Evolutionary conservation across 2,797 vertebrate genomes (phyloP).

Genomic region (Clarias fuscus): DNA sequence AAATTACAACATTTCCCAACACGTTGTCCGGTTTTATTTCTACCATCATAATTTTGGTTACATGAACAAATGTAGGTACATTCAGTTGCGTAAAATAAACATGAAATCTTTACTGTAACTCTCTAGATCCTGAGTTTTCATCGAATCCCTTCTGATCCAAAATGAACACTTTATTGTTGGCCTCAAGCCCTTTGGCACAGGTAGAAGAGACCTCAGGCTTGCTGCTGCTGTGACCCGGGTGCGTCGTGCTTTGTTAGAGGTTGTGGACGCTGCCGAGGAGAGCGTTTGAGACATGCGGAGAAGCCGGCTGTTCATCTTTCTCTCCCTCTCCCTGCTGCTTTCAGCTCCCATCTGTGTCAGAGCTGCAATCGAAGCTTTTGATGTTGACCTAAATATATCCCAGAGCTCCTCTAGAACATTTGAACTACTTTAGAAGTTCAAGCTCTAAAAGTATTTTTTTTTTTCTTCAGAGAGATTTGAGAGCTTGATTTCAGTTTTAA

Average conservation of each 20-base stretch:
- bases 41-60: not conserved
- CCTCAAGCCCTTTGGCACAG: not conserved
- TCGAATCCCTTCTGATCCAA: not conserved
- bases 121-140: not conserved
- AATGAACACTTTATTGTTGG: not conserved
- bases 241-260: not conserved
- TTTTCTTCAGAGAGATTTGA: not conserved
- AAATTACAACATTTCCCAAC: not conserved
- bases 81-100: not conserved
- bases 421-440: conserved; percentile 55
- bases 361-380: conserved; percentile 42
- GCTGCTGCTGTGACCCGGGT: not conserved
- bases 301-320: conserved; percentile 37
- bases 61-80: too few species aligned
- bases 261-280: conserved; percentile 24
- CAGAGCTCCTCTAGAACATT: conserved; percentile 40
- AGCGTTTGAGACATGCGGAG: conserved; percentile 43
- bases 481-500: not conserved
- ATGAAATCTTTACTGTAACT: not conserved
- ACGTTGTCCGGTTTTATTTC: not conserved
- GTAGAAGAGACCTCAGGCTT: not conserved
- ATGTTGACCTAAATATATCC: conserved; percentile 55
- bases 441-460: conserved; percentile 12
- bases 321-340: conserved; percentile 45
- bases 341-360: conserved; percentile 51